These are phyloP conservation scores for Lamproptera curius DNA, from an alignment of 2,888 invertebrate genomes.

Conservation along the genomic window DNA sequence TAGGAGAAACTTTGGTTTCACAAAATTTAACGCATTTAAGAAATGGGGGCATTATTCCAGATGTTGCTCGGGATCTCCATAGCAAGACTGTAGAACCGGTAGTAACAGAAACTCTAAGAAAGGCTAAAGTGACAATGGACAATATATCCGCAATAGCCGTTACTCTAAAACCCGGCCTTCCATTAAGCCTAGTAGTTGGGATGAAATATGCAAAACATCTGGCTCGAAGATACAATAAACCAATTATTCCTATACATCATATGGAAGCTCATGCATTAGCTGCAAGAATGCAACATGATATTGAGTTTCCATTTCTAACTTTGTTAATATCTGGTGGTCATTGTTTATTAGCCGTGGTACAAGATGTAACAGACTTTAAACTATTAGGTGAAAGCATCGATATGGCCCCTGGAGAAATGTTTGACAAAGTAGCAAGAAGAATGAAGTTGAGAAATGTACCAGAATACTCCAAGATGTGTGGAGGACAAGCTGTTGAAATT, in stretches of 20 bases:
- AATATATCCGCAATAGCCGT: constrained; percentile 93
- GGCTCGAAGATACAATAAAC: constrained; percentile 82
- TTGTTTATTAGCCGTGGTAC: constrained; percentile 87
- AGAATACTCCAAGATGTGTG: constrained; percentile 85
- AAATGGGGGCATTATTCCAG: constrained; percentile 94
- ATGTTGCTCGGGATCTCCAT: constrained; percentile 91
- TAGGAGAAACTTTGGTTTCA: constrained; percentile 90
- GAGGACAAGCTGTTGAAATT: constrained; percentile 92
- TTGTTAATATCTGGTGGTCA: constrained; percentile 97
- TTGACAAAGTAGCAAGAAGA: constrained; percentile 94
- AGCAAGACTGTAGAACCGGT: constrained; percentile 85
- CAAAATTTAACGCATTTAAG: constrained; percentile 87
- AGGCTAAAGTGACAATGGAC: constrained; percentile 79
- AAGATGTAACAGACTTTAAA: constrained; percentile 85
- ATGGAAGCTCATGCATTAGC: constrained; percentile 99
- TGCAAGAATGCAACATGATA: constrained; percentile 84
- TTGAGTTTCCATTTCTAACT: constrained; percentile 92
- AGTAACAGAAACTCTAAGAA: constrained; percentile 82
- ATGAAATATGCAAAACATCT: constrained; percentile 90
- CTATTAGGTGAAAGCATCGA: constrained; percentile 90
- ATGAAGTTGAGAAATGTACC: constrained; percentile 88
- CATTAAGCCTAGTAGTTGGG: constrained; percentile 88
- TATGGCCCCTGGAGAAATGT: constrained; percentile 94
- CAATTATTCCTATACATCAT: constrained; percentile 97
- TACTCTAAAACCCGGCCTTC: constrained; percentile 91